Percentiles rank a stretch among this genome's conserved stretches.
Conservation (phyloP, 2,888 invertebrate genomes). For the Orchesellides sinensis region DNA sequence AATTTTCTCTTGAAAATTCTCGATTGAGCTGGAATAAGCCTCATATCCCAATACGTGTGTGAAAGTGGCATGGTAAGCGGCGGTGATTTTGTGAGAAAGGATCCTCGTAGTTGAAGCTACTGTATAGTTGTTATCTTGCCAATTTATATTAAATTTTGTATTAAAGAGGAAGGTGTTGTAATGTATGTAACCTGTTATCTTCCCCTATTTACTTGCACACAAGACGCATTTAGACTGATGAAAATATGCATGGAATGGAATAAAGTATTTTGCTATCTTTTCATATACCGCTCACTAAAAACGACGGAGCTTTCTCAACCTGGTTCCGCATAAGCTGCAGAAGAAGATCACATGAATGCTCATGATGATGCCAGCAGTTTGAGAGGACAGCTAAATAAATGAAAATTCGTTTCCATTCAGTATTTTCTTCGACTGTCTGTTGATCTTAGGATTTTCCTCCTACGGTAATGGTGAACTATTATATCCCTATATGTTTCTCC, state of each 20-base stretch:
- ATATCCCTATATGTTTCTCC: too few relatives aligned
- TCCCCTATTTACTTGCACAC: not conserved
- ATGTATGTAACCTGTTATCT: constrained; percentile 21
- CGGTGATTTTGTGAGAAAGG: not conserved
- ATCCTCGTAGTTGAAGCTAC: not conserved
- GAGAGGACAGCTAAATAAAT: not conserved
- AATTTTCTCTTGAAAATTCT: constrained; percentile 27
- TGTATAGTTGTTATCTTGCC: too few relatives aligned
- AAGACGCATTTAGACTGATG: not conserved
- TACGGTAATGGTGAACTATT: too few relatives aligned
- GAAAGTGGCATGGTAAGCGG: not conserved
- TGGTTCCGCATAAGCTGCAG: not conserved
- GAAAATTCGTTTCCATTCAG: constrained; percentile 23
- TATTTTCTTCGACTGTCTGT: constrained; percentile 1
- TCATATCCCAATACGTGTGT: not conserved
- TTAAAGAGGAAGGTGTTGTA: not conserved
- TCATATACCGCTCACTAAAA: not conserved
- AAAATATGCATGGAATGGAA: not conserved
- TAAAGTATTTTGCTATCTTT: not conserved
- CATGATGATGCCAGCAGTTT: constrained; percentile 6
- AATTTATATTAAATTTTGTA: not conserved
- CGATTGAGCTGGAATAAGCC: constrained; percentile 6
- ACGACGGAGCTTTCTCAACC: too few relatives aligned
- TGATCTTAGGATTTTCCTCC: constrained; percentile 3
- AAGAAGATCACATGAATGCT: constrained; percentile 2